phyloP scores from a whole-genome alignment of 2,888 invertebrate genomes.

The Acanthosepion lycidas region DNA sequence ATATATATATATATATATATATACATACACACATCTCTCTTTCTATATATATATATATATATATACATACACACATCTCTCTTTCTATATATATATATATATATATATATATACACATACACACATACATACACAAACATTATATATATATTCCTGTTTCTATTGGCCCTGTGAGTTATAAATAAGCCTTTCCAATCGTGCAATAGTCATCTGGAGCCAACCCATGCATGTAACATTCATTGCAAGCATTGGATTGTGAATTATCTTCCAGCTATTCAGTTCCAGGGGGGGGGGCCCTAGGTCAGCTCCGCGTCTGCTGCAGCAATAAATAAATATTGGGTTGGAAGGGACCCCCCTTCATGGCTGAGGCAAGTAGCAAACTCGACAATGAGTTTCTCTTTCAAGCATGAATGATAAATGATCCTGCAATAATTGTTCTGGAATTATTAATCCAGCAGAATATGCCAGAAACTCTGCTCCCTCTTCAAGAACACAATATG shows the following conservation, averaged over 20 bases:
- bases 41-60: too few relatives aligned
- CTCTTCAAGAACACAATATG: slow-evolving; percentile 7
- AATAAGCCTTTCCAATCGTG: neutral
- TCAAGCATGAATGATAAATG: neutral
- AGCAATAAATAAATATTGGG: neutral
- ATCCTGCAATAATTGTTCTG: neutral
- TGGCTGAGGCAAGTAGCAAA: neutral
- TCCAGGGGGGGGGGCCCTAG: neutral
- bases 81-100: too few relatives aligned
- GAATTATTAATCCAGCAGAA: neutral
- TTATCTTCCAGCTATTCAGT: neutral
- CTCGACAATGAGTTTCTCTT: neutral
- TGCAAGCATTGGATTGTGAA: slow-evolving; percentile 14
- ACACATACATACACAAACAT: too few relatives aligned
- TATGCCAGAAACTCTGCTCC: neutral
- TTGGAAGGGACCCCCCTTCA: too few relatives aligned
- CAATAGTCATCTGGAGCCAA: neutral
- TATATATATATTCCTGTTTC: neutral
- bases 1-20: too few relatives aligned
- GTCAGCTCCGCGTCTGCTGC: neutral
- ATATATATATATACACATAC: too few relatives aligned
- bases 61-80: too few relatives aligned
- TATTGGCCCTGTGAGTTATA: neutral
- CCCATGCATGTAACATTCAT: neutral
- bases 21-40: too few relatives aligned